Conservation (phyloP, 2,113 vertebrate genomes). For the Butorides virescens region DNA sequence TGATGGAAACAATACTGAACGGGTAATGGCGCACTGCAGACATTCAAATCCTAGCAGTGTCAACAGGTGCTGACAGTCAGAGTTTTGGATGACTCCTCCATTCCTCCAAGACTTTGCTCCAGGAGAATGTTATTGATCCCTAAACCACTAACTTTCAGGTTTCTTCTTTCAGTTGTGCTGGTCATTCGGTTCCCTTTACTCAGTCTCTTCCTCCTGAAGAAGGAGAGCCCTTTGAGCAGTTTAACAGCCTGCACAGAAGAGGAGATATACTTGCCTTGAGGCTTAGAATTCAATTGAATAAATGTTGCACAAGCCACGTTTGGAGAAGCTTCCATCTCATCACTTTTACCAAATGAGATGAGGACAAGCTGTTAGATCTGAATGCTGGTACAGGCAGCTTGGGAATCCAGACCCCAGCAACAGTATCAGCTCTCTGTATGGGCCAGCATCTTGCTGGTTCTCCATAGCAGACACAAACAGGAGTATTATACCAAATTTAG, state of each 20-base stretch:
- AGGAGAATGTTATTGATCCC: background rate
- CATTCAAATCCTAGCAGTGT: background rate
- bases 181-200: background rate
- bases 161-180: background rate
- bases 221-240: background rate
- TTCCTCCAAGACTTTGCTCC: background rate
- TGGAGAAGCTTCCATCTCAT: background rate
- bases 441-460: background rate
- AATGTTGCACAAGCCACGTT: background rate
- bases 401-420: background rate
- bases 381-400: rapidly evolving
- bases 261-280: background rate
- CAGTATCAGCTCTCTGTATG: background rate
- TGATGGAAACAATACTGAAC: background rate
- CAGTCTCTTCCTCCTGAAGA: background rate
- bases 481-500: background rate
- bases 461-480: background rate
- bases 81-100: background rate
- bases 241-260: background rate
- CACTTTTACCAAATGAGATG: background rate
- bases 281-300: background rate
- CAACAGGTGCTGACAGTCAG: background rate
- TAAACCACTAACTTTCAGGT: background rate
- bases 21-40: background rate
- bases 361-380: background rate